Conservation (phyloP, 2,888 invertebrate genomes). For the Trichogramma evanescens region DNA sequence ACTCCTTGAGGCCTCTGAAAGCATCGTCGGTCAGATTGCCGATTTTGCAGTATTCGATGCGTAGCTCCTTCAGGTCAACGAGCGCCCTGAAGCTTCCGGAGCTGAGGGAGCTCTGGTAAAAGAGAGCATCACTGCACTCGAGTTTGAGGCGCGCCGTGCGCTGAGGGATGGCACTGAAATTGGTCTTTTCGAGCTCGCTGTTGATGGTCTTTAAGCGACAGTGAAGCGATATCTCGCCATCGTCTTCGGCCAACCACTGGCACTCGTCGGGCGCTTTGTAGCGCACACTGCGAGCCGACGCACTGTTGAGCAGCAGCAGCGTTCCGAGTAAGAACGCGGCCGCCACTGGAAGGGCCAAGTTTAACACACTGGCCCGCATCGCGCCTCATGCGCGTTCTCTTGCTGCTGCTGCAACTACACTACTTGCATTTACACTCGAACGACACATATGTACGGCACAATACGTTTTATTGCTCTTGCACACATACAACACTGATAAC, state of each 20-base stretch:
- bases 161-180: slow-evolving; percentile 75
- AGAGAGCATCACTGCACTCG: slow-evolving; percentile 73
- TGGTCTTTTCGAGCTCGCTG: slow-evolving; percentile 74
- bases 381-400: slow-evolving; percentile 22
- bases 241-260: slow-evolving; percentile 68
- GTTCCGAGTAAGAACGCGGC: slow-evolving; percentile 54
- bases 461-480: too few species aligned
- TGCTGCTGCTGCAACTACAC: neutral
- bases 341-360: slow-evolving; percentile 48
- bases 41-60: slow-evolving; percentile 77
- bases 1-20: slow-evolving; percentile 71
- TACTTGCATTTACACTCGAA: neutral
- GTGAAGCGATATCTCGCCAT: slow-evolving; percentile 63
- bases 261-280: slow-evolving; percentile 78
- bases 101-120: slow-evolving; percentile 72
- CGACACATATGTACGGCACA: neutral
- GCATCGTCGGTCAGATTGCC: slow-evolving; percentile 74
- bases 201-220: slow-evolving; percentile 71
- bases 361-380: slow-evolving; percentile 45
- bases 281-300: slow-evolving; percentile 57
- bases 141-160: slow-evolving; percentile 69
- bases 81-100: slow-evolving; percentile 71
- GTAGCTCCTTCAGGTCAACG: slow-evolving; percentile 68
- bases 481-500: too few species aligned
- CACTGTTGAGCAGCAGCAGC: slow-evolving; percentile 49